phyloP scores from a whole-genome alignment of 2,113 vertebrate species.

The Bambusicola thoracicus region DNA sequence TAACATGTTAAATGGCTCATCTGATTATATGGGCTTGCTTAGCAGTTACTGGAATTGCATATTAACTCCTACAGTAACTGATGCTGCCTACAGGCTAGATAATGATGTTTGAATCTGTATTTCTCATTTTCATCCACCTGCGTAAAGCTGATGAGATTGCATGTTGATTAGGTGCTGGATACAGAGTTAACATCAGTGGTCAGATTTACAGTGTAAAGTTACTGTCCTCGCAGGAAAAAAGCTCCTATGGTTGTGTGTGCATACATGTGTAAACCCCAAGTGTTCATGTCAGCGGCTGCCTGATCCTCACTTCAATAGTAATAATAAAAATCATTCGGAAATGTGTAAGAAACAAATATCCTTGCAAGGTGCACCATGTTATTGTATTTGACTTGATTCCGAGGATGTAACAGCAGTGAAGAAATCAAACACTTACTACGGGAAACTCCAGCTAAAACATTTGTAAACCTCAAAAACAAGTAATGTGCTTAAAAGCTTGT shows the following conservation, averaged over 20 bases:
- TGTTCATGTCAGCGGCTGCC: neutral
- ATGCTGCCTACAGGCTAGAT: neutral
- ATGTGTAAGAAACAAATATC: neutral
- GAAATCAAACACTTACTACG: neutral
- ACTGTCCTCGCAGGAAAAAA: neutral
- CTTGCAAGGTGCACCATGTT: neutral
- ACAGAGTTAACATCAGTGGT: neutral
- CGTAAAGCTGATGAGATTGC: neutral
- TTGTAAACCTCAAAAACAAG: conserved; percentile 7
- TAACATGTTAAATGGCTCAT: neutral
- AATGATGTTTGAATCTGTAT: neutral
- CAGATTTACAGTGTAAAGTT: rapidly evolving
- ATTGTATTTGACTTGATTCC: neutral
- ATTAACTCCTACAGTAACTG: neutral
- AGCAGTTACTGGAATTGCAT: neutral
- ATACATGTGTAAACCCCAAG: neutral
- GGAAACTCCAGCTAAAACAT: neutral
- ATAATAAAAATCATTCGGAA: neutral
- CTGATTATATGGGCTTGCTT: neutral
- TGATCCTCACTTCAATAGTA: neutral
- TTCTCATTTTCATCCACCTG: neutral
- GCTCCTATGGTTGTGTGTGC: neutral
- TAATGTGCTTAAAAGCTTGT: neutral
- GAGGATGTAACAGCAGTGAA: neutral
- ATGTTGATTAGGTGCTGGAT: neutral